Evolutionary conservation across 2,797 vertebrate genomes (phyloP), one percentile per base, ranked within the genome.

Genomic region (Erethizon dorsatum): DNA sequence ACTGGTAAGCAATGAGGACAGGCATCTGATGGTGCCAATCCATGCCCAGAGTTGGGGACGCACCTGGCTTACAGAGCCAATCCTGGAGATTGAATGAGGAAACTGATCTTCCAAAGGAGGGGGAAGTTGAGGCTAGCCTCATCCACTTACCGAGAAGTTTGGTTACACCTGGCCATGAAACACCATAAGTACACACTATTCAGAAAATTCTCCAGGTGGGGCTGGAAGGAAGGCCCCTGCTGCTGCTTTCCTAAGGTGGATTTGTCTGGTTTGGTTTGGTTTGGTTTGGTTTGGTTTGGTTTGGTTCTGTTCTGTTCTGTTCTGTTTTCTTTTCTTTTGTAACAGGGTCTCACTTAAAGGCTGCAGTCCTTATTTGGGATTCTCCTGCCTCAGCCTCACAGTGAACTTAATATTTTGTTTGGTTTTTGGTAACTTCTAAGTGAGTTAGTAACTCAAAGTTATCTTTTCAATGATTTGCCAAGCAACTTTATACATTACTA

Each of bases 151-250:
- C 31, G 24, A 41, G 26, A 86, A 75, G 54, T 28, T 22, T 41
- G 0, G 26, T 20, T 17, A n/a, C 57, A 41, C 28, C 13, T n/a
- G 12, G 22, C 56, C n/a, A n/a, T 47, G 33, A 28, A 45, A n/a
- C 20, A 10, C 37, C 4, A 15, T 15, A 18, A 37, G 26, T 4
- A 22, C 31, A 56, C 4, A 3, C 1, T 31, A 14, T 24, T 47
- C 50, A 22, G 65, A 52, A 79, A 83, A 73, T 0, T 17, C 47
- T n/a, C 4, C 0, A 2, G 10, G 1, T 0, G 1, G 33, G 5
- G 5, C 37, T 24, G 77, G 50, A 31, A 54, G 31, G 31, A 47
- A 45, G 14, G 52, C 7, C 18, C 54, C 0, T 5, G 31, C 8
- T 24, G 73, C 73, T 47, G 1, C 75, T 45, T 31, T 73, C n/a